Base-by-base conservation (phyloP, 2,888 invertebrate genomes). In the Ischnus inquisitorius region DNA sequence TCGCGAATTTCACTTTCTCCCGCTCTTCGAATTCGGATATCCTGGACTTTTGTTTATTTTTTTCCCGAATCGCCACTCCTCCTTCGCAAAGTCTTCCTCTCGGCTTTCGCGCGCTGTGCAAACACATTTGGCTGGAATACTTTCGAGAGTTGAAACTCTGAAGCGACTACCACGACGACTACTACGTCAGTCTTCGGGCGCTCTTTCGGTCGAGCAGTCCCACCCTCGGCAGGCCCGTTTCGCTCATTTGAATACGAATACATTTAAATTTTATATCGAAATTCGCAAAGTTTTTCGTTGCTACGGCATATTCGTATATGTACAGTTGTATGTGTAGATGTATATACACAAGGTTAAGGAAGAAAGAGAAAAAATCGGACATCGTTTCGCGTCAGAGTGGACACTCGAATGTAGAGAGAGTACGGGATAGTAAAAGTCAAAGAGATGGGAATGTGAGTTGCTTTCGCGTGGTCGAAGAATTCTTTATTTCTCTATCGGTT, bases 231-330 rank as follows among this genome's bases (percentile, higher is more conserved):
- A 34, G 81, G 67, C 86, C 25, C 28, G 1, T n/a, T 28, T 5
- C n/a, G n/a, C 14, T 89, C 88, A 88, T 89, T 89, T 89, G 88
- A 90, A 90, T 90, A 87, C 87, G 88, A 89, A 89, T 89, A 86
- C 78, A 85, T 87, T 89, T 84, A 86, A 87, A 88, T 90, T 89
- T 89, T 83, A 89, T 88, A 89, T 88, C 86, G 86, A 74, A 85
- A 87, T 86, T 85, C 69, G 76, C 81, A 86, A 86, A 88, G 81
- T 87, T 87, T 75, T 79, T 65, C 69, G 75, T 75, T 82, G 48
- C 54, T 69, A 51, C 10, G 34, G 51, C 43, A 1, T n/a, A 41
- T 34, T 25, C 25, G 41, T 39, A 57, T 16, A 46, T 22, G n/a
- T 48, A 19, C n/a, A 57, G 6, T 16, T n/a, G n/a, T n/a, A n/a